Percentiles rank a stretch among this genome's conserved stretches.
Evolutionary conservation across 2,888 invertebrate genomes (phyloP).

Genomic region (Zygogramma bicolorata): DNA sequence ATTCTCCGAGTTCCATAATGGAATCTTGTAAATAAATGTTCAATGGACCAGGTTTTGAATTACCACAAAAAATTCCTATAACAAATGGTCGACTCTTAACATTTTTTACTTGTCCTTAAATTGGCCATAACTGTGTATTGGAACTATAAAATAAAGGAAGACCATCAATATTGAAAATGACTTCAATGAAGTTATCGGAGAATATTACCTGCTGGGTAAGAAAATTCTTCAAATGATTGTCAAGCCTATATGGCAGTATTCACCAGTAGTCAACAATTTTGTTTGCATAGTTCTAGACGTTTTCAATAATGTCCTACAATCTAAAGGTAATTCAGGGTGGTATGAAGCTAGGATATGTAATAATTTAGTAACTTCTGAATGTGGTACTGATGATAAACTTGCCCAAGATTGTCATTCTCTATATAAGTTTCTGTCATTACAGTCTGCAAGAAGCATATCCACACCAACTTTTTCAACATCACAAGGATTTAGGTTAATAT

Average conservation of each 20-base stretch:
- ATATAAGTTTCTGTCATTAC: constrained; percentile 5
- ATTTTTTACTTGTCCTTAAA: constrained; percentile 31
- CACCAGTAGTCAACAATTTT: constrained; percentile 12
- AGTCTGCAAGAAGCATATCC: neutral
- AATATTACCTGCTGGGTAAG: neutral
- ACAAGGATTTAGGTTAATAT: constrained; percentile 1
- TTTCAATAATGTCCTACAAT: constrained; percentile 37
- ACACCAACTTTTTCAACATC: constrained; percentile 4
- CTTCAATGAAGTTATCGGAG: neutral
- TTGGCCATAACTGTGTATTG: constrained; percentile 35
- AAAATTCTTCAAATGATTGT: neutral
- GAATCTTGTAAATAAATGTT: constrained; percentile 43
- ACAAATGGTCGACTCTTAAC: constrained; percentile 22
- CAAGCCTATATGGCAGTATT: constrained; percentile 24
- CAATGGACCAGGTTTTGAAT: constrained; percentile 43
- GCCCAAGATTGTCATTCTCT: neutral
- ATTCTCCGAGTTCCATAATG: constrained; percentile 36
- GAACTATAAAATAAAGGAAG: constrained; percentile 32
- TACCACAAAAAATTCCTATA: too few relatives aligned
- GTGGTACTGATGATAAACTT: constrained; percentile 8
- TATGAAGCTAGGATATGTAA: constrained; percentile 23
- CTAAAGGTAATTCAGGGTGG: constrained; percentile 39
- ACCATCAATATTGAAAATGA: constrained; percentile 34
- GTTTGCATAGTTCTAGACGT: constrained; percentile 6
- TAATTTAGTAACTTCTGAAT: constrained; percentile 13